Evolutionary conservation across 1,140 invertebrate genomes (phyloP), one percentile per base, ranked within the genome.

Genomic region (Phymastichus coffea): DNA sequence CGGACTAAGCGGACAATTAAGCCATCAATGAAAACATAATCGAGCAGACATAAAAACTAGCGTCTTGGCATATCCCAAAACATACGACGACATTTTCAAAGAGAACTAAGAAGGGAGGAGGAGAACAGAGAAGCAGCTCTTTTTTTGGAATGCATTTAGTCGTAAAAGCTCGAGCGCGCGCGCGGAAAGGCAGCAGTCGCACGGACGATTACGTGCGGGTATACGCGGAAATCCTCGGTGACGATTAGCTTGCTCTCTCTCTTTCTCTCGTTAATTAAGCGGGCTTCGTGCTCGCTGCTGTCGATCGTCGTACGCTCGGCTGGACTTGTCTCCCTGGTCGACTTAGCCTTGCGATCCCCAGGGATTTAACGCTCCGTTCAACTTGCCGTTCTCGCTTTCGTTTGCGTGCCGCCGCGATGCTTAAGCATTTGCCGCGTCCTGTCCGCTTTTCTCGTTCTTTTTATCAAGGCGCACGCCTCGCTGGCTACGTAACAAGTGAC

Each of bases 361-460:
- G 64, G 70, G 72, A 74, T 74, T 74, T 74, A 72, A 74, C 71
- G 72, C 71, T 68, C 67, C 70, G 69, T 53, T 63, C 58, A 54
- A 63, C 19, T 53, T 30, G 12, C n/a, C 12, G 4, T 20, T 22
- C 2, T 26, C 38, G 35, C 25, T 9, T 17, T 38, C 38, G 49
- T 23, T 47, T 43, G 41, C 38, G 19, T 23, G 33, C 25, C 43
- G 22, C 37, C 40, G 33, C 17, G 22, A 40, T 23, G 14, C 15
- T 44, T n/a, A n/a, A n/a, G n/a, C n/a, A n/a, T n/a, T n/a, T n/a
- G n/a, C n/a, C n/a, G n/a, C n/a, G n/a, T n/a, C n/a, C n/a, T n/a
- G n/a, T n/a, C n/a, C n/a, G n/a, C n/a, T 47, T 44, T 22, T 54
- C 35, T 26, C 37, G 28, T 22, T 35, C 26, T 49, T 22, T 48